phyloP scores from a whole-genome alignment of 2,888 invertebrate genomes.

The Morpho deidamia region DNA sequence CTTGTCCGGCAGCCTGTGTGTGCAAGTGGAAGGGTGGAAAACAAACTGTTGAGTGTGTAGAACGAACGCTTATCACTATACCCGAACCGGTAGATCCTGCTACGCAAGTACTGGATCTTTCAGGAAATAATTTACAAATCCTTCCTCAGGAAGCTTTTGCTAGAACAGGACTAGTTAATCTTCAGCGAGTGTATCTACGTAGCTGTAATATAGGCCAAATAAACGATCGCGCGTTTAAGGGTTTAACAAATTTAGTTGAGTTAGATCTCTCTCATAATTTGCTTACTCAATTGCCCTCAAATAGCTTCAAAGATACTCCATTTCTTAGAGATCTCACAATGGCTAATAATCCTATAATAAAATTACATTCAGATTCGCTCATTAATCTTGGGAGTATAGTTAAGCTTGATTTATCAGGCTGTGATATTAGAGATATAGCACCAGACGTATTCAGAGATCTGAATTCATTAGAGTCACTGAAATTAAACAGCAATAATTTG shows the following conservation, averaged over 20 bases:
- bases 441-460: constrained; percentile 85
- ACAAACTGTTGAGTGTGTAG: constrained; percentile 93
- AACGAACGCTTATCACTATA: constrained; percentile 88
- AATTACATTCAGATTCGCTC: constrained; percentile 87
- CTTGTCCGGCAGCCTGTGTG: constrained; percentile 87
- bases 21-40: constrained; percentile 98
- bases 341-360: constrained; percentile 89
- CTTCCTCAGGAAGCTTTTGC: constrained; percentile 90
- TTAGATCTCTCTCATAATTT: constrained; percentile 92
- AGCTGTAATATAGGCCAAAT: constrained; percentile 92
- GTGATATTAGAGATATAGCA: constrained; percentile 88
- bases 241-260: constrained; percentile 93
- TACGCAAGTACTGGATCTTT: constrained; percentile 94
- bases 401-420: constrained; percentile 90
- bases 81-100: constrained; percentile 92
- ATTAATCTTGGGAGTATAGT: constrained; percentile 86
- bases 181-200: constrained; percentile 91
- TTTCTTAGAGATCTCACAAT: constrained; percentile 89
- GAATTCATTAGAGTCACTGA: constrained; percentile 85
- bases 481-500: constrained; percentile 89
- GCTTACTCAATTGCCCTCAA: constrained; percentile 87
- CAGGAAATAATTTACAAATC: constrained; percentile 91
- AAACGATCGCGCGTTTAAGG: constrained; percentile 89
- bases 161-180: constrained; percentile 88
- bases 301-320: constrained; percentile 87